A percentile compares a stretch with the other conserved stretches of the same genome.
These are phyloP conservation scores for Hymenochirus boettgeri DNA, from an alignment of 2,113 vertebrate genomes.

Conservation along the genomic window DNA sequence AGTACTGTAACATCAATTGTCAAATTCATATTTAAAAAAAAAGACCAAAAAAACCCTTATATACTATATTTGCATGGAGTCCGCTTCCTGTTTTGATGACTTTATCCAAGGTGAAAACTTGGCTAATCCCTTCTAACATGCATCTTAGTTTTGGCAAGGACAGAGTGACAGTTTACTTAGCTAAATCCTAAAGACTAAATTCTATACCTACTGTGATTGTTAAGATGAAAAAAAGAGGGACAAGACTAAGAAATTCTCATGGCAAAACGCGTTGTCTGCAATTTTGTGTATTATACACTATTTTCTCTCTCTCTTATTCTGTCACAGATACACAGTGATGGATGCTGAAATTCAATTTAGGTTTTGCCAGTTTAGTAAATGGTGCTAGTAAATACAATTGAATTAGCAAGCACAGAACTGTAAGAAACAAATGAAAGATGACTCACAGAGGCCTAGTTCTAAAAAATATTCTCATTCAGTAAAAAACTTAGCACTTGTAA, in stretches of 20 bases:
- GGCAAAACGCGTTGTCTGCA: slow-evolving; percentile 50
- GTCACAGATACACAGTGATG: slow-evolving; percentile 50
- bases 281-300: slow-evolving; percentile 45
- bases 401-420: slow-evolving; percentile 50
- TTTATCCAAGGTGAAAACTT: slow-evolving; percentile 5
- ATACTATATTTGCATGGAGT: no score
- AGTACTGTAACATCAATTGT: no score
- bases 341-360: slow-evolving; percentile 56
- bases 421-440: slow-evolving; percentile 53
- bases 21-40: no score
- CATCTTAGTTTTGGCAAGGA: slow-evolving; percentile 39
- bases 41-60: no score
- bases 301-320: slow-evolving; percentile 39
- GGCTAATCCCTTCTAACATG: slow-evolving; percentile 11
- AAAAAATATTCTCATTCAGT: slow-evolving; percentile 45
- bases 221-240: slow-evolving; percentile 14
- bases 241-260: slow-evolving; percentile 45
- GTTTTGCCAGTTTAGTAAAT: slow-evolving; percentile 55
- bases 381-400: slow-evolving; percentile 55
- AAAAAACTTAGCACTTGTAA: slow-evolving; percentile 14
- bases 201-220: slow-evolving; percentile 7
- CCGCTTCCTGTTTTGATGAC: neutral
- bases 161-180: slow-evolving; percentile 45
- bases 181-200: slow-evolving; percentile 46
- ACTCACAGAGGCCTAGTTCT: slow-evolving; percentile 57